These are phyloP conservation scores for Puma concolor DNA, from an alignment of 2,113 vertebrate genomes.

Conservation along the genomic window DNA sequence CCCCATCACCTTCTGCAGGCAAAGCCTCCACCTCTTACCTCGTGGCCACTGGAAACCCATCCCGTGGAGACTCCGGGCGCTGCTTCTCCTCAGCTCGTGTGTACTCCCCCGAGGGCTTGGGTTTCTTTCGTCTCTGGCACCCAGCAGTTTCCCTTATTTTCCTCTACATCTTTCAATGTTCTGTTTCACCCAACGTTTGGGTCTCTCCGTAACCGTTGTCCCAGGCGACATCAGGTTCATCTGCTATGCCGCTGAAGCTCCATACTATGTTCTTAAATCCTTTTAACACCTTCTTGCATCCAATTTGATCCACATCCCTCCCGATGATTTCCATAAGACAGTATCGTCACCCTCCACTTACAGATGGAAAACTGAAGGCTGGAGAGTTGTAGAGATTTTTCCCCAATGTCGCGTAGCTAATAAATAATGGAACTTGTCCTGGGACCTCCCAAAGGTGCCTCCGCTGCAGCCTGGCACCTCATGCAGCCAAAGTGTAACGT, in stretches of 20 bases:
- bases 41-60: not conserved
- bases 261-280: not conserved
- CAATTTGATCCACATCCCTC: not conserved
- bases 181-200: not conserved
- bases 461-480: not conserved
- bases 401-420: not conserved
- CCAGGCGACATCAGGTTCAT: not conserved
- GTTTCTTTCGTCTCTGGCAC: not conserved
- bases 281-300: not conserved
- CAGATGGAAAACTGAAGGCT: not conserved
- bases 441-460: not conserved
- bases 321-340: not conserved
- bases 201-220: not conserved
- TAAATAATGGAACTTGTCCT: not conserved
- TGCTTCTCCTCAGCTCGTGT: not conserved
- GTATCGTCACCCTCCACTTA: not conserved
- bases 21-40: not conserved
- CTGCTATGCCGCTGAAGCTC: not conserved
- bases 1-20: not conserved
- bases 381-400: not conserved
- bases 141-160: not conserved
- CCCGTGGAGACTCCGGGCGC: not conserved
- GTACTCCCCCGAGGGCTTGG: not conserved
- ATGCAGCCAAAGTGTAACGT: too few species aligned
- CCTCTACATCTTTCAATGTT: not conserved